Evolutionary conservation across 2,113 vertebrate genomes (phyloP).

Genomic region (Spea multiplicata): DNA sequence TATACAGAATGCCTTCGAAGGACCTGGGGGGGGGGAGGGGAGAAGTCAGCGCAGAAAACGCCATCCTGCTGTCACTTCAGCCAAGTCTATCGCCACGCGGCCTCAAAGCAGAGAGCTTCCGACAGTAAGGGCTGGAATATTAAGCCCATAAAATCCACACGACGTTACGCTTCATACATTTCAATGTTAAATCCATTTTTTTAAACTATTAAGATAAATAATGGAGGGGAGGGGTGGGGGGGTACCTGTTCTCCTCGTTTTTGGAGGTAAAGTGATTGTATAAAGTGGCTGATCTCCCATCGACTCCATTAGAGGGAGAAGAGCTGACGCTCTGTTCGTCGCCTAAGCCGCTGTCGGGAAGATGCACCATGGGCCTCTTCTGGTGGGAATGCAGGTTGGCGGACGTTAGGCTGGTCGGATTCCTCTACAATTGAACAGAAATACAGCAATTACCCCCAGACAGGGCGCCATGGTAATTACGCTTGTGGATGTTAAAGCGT

Average conservation of each 20-base stretch:
- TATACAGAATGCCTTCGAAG: conserved; percentile 93
- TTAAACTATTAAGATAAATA: too few relatives aligned
- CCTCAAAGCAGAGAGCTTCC: too few relatives aligned
- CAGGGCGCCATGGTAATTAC: too few relatives aligned
- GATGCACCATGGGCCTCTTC: conserved; percentile 82
- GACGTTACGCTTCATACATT: too few relatives aligned
- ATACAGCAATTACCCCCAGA: neutral
- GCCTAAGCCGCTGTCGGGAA: conserved; percentile 73
- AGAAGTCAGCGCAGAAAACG: too few relatives aligned
- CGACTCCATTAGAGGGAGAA: conserved; percentile 82
- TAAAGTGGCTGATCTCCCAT: conserved; percentile 85
- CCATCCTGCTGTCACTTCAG: too few relatives aligned
- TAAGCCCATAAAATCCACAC: too few relatives aligned
- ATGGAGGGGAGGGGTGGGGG: too few relatives aligned
- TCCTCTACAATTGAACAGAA: conserved; percentile 55
- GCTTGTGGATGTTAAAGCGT: too few relatives aligned
- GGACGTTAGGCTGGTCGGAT: conserved; percentile 75
- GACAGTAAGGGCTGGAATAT: too few relatives aligned
- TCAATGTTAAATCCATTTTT: too few relatives aligned
- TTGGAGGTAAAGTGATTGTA: conserved; percentile 95
- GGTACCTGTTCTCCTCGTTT: conserved; percentile 91
- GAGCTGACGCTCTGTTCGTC: conserved; percentile 71
- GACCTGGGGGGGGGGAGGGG: conserved; percentile 68
- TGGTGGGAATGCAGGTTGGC: conserved; percentile 82
- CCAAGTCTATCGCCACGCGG: too few relatives aligned